Evolutionary conservation across 1,140 invertebrate species (phyloP), one percentile per base, ranked within the genome.

Genomic region (Zaprionus tsacasi): DNA sequence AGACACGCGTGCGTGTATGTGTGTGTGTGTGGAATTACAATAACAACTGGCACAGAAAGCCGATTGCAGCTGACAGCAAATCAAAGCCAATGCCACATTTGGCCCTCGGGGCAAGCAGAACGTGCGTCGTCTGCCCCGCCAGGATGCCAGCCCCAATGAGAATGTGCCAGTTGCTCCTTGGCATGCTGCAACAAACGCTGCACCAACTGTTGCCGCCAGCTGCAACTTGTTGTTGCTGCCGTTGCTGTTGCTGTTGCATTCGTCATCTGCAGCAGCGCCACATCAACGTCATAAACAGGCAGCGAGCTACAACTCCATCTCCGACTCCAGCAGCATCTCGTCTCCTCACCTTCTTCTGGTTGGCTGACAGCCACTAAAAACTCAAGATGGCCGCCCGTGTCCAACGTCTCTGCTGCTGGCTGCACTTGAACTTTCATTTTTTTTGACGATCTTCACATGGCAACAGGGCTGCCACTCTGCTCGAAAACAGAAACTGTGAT

Each of bases 181-280:
- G 40, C 63, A n/a, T 45, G 30, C 57, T 33, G 7, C 36, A 45
- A 52, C 36, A 45, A 52, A 30, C 27, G 65, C 56, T 36, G 40
- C 58, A 30, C 85, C 82, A 89, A 88, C 83, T 89, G 81, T 83
- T 88, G 70, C 69, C 63, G 54, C 17, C 52, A 60, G 70, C 81
- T 87, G 82, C 82, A 89, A 89, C 83, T 89, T 88, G 83, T 89
- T 88, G 83, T 76, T 69, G 69, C 59, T 66, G 33, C 61, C 3
- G 27, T 52, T 63, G 56, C 38, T n/a, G 38, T 6, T 40, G 38
- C n/a, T 15, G 33, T 40, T 58, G 63, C 69, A 73, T 72, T 72
- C 75, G 75, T 77, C 70, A 77, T 69, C 52, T 74, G 59, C 59
- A 43, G 40, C 80, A 79, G 76, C 66, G 82, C 78, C 78, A 76